Evolutionary conservation across 2,113 vertebrate species (phyloP).

Genomic region (Symphodus melops): DNA sequence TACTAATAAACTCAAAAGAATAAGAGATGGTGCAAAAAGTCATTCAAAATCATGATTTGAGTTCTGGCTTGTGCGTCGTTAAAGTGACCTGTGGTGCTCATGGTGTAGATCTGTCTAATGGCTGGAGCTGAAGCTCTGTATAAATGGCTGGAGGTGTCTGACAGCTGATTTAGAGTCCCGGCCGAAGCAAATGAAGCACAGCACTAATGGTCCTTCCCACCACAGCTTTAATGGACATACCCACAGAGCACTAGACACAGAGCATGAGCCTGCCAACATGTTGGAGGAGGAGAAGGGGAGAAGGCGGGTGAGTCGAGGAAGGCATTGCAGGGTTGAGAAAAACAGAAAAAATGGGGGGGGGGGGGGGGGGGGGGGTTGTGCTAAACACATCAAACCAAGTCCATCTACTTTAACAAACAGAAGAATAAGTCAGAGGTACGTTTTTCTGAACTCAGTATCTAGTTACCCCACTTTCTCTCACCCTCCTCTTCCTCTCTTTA

Average conservation of each 20-base stretch:
- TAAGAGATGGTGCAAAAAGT: background rate
- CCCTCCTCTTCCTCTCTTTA: background rate
- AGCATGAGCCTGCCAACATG: constrained; percentile 45
- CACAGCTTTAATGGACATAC: constrained; percentile 74
- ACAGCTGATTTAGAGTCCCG: constrained; percentile 72
- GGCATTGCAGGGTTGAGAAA: background rate
- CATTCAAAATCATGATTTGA: background rate
- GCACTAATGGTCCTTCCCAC: constrained; percentile 69
- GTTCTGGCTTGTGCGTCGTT: background rate
- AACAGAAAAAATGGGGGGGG: background rate
- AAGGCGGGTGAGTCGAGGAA: background rate
- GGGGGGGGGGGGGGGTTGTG: constrained; percentile 7
- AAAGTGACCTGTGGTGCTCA: constrained; percentile 9
- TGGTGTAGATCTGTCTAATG: constrained; percentile 39
- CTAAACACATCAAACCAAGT: background rate
- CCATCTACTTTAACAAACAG: constrained; percentile 11
- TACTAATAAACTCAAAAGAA: background rate
- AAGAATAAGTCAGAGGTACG: background rate
- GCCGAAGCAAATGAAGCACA: constrained; percentile 67
- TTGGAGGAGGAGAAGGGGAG: background rate
- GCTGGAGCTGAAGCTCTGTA: constrained; percentile 57
- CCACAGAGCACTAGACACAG: constrained; percentile 54
- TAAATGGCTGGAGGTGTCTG: constrained; percentile 52
- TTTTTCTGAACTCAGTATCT: constrained; percentile 22
- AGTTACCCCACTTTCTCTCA: background rate